Conservation (phyloP, 2,888 invertebrate genomes). For the Glaucopsyche alexis region DNA sequence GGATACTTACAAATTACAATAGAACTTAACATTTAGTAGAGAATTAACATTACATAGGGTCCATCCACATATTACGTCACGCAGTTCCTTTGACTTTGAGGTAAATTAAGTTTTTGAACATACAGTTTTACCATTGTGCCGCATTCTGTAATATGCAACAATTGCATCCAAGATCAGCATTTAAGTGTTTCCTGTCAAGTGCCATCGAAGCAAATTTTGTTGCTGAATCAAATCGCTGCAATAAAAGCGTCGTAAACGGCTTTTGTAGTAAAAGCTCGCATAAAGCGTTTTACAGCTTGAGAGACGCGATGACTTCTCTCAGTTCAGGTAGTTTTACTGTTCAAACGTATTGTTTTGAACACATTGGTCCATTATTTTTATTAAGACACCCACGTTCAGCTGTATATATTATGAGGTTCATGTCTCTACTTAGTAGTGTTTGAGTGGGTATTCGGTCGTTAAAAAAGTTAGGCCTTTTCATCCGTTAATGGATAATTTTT, state of each 20-base stretch:
- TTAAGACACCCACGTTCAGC: too few relatives aligned
- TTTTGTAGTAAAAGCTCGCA: constrained; percentile 10
- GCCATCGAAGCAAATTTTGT: background rate
- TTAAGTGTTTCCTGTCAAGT: background rate
- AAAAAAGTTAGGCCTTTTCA: too few relatives aligned
- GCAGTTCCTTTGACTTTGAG: too few relatives aligned
- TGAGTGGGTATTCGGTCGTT: too few relatives aligned
- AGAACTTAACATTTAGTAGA: background rate
- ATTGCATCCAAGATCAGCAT: background rate
- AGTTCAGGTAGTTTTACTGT: background rate
- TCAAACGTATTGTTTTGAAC: background rate
- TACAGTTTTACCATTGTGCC: too few relatives aligned
- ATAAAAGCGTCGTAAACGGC: background rate
- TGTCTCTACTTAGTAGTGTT: too few relatives aligned
- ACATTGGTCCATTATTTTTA: background rate
- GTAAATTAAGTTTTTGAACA: background rate
- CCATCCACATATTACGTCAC: too few relatives aligned
- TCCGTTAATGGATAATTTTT: too few relatives aligned
- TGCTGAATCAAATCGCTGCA: constrained; percentile 2
- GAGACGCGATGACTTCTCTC: background rate
- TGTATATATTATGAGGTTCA: too few relatives aligned
- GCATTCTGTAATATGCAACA: too few relatives aligned
- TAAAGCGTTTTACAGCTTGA: constrained; percentile 9
- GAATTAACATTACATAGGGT: background rate
- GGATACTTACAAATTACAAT: background rate